Evolutionary conservation across 92 coral and sea anemone genomes (phyloP).

Genomic region (Epizoanthus scotinus): DNA sequence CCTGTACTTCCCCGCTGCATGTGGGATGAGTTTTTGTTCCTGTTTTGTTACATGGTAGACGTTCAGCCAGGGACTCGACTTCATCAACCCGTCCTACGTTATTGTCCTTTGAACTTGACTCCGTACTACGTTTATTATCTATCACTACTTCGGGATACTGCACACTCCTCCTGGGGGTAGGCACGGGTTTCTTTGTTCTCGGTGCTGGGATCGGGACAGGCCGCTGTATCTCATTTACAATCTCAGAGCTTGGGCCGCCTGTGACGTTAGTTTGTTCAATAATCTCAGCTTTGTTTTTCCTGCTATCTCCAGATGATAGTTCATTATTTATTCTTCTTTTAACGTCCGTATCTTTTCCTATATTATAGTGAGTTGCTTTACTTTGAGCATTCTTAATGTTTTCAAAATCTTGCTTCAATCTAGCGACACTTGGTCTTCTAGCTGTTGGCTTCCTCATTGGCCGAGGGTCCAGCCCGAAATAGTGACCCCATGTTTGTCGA

Average conservation of each 20-base stretch:
- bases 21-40: neutral
- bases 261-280: neutral
- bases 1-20: conserved; percentile 54
- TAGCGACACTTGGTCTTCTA: conserved; percentile 74
- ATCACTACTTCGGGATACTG: conserved; percentile 19
- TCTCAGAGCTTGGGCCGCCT: neutral
- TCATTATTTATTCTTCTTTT: conserved; percentile 21
- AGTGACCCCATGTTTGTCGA: conserved; percentile 90
- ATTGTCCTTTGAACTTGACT: no score
- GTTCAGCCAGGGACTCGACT: neutral
- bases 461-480: conserved; percentile 82
- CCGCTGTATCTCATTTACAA: conserved; percentile 4
- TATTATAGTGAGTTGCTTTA: neutral
- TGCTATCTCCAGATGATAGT: conserved; percentile 16
- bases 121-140: neutral
- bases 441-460: conserved; percentile 68
- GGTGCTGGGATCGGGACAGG: conserved; percentile 28
- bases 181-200: conserved; percentile 35
- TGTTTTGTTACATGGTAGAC: conserved; percentile 1
- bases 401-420: conserved; percentile 60
- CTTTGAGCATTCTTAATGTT: conserved; percentile 32
- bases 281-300: conserved; percentile 11
- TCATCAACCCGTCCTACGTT: no score
- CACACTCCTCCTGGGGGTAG: neutral
- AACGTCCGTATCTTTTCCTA: neutral